Conservation (phyloP, 2,113 vertebrate species). For the Mirza zaza region DNA sequence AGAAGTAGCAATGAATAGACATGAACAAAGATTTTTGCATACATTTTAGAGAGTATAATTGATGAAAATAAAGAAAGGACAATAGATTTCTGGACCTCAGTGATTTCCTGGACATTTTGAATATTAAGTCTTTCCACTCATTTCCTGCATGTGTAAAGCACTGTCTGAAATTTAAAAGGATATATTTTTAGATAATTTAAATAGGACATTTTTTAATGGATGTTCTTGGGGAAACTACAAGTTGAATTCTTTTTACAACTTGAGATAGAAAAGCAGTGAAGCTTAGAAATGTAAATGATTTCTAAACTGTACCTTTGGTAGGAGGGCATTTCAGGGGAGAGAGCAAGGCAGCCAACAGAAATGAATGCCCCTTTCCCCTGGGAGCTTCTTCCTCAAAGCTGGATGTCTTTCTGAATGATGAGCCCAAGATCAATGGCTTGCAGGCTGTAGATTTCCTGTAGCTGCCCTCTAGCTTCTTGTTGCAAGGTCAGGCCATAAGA, state of each 20-base stretch:
- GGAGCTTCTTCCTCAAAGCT: not conserved
- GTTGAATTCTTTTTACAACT: constrained; percentile 47
- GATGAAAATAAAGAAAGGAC: not conserved
- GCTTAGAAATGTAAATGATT: constrained; percentile 51
- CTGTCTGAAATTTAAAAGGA: constrained; percentile 47
- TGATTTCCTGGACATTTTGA: not conserved
- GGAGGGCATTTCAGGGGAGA: not conserved
- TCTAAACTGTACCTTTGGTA: not conserved
- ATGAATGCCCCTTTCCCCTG: not conserved
- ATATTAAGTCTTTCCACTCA: constrained; percentile 21
- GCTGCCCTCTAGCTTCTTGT: not conserved
- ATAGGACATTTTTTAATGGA: constrained; percentile 29
- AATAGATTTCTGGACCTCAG: constrained; percentile 34
- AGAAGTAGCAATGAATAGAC: not conserved
- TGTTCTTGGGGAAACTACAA: constrained; percentile 37
- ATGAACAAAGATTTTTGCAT: not conserved
- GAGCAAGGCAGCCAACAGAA: not conserved
- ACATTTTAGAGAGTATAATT: not conserved
- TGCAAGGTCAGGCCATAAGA: not conserved
- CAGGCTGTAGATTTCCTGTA: not conserved
- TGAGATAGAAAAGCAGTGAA: constrained; percentile 50
- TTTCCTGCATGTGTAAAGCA: not conserved
- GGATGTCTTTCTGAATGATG: not conserved
- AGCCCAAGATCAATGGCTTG: not conserved
- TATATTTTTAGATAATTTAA: constrained; percentile 65